A percentile compares a stretch with the other conserved stretches of the same genome.
These are phyloP conservation scores for Maconellicoccus hirsutus DNA, from an alignment of 1,140 invertebrate species.

Conservation along the genomic window DNA sequence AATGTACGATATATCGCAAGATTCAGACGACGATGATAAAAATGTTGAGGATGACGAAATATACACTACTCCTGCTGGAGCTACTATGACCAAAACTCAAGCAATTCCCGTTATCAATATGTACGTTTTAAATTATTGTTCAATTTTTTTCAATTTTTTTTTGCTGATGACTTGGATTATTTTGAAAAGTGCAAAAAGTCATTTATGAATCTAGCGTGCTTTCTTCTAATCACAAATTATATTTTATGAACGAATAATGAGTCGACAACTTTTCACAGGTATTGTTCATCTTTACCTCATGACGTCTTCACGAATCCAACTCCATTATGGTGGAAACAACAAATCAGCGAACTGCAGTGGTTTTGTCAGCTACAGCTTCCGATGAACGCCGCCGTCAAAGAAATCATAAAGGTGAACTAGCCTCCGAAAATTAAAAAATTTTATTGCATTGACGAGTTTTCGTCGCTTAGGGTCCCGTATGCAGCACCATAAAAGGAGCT, in stretches of 20 bases:
- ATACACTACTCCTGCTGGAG: background rate
- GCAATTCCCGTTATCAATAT: background rate
- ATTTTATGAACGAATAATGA: conserved; percentile 18
- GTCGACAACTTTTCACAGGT: conserved; percentile 38
- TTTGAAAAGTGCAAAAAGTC: too few species aligned
- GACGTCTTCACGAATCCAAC: conserved; percentile 22
- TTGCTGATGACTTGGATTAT: too few species aligned
- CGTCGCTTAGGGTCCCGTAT: conserved; percentile 48
- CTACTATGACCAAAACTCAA: background rate
- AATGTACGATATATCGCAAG: background rate
- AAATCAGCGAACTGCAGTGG: background rate
- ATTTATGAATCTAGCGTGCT: too few species aligned
- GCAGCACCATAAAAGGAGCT: conserved; percentile 47
- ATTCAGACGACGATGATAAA: background rate
- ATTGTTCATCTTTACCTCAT: conserved; percentile 46
- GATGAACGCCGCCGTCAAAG: conserved; percentile 26
- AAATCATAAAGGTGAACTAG: conserved; percentile 27
- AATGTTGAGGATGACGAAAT: too few species aligned
- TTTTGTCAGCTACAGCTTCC: conserved; percentile 27
- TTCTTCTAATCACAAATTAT: too few species aligned
- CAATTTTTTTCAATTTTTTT: too few species aligned
- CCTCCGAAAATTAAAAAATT: too few species aligned
- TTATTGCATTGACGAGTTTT: too few species aligned
- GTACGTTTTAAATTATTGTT: background rate
- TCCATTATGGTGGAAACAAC: conserved; percentile 27